Conservation (phyloP, 2,113 vertebrate genomes). For the Atrichornis clamosus region DNA sequence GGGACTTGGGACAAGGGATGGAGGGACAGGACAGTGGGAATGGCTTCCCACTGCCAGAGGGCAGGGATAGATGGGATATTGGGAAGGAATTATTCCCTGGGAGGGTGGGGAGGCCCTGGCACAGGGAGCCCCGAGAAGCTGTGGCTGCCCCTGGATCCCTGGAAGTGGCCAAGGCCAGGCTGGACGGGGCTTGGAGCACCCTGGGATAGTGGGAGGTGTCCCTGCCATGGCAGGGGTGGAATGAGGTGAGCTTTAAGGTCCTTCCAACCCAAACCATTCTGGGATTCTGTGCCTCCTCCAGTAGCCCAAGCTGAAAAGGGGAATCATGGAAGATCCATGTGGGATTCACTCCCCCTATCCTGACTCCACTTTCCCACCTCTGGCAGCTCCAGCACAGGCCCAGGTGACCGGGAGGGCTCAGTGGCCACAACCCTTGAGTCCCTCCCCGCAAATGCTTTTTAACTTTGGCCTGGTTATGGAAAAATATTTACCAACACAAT, state of each 20-base stretch:
- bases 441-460: neutral
- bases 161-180: neutral
- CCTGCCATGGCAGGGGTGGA: neutral
- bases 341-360: neutral
- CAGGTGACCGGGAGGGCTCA: neutral
- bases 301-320: neutral
- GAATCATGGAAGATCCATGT: accelerated
- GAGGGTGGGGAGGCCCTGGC: neutral
- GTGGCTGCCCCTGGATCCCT: neutral
- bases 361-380: neutral
- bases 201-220: neutral
- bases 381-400: neutral
- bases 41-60: neutral
- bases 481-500: neutral
- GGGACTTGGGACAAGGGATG: neutral
- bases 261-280: neutral
- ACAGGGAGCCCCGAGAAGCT: neutral
- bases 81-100: neutral
- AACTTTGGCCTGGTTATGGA: neutral
- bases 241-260: neutral
- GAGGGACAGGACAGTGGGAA: neutral
- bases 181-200: neutral
- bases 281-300: neutral
- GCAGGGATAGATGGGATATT: neutral
- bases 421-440: neutral